A percentile compares a stretch with the other conserved stretches of the same genome.
Conservation (phyloP, 2,797 vertebrate genomes). For the Peromyscus aztecus region DNA sequence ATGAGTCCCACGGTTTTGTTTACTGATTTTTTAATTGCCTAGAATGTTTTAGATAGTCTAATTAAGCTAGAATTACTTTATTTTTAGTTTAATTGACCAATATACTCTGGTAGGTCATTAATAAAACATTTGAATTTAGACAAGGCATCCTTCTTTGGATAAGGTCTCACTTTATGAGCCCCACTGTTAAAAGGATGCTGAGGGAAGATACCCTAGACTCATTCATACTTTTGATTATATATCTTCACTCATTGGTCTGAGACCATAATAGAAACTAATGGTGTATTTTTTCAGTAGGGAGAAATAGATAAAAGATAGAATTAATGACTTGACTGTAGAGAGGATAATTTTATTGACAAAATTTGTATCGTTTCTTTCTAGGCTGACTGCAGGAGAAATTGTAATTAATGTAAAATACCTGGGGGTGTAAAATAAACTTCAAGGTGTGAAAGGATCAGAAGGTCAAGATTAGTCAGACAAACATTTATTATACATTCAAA, state of each 20-base stretch:
- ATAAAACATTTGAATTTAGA: slow-evolving; percentile 46
- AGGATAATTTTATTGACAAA: slow-evolving; percentile 25
- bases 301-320: slow-evolving; percentile 32
- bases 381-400: background rate
- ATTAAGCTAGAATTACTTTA: slow-evolving; percentile 40
- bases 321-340: background rate
- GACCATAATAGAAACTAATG: background rate
- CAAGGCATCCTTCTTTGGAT: background rate
- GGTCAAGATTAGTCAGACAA: slow-evolving; percentile 50
- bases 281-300: slow-evolving; percentile 35
- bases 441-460: slow-evolving; percentile 21
- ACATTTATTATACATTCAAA: background rate
- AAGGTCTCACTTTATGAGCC: slow-evolving; percentile 24
- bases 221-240: background rate
- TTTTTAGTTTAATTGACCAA: slow-evolving; percentile 37
- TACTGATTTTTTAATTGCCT: slow-evolving; percentile 40
- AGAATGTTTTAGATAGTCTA: slow-evolving; percentile 30
- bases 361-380: slow-evolving; percentile 47
- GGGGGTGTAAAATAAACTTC: slow-evolving; percentile 46
- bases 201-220: background rate
- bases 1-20: background rate
- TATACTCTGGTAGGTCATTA: slow-evolving; percentile 15
- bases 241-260: background rate
- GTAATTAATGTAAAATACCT: background rate
- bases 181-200: background rate